phyloP scores from a whole-genome alignment of 2,888 invertebrate genomes.

The Agrotis puta region DNA sequence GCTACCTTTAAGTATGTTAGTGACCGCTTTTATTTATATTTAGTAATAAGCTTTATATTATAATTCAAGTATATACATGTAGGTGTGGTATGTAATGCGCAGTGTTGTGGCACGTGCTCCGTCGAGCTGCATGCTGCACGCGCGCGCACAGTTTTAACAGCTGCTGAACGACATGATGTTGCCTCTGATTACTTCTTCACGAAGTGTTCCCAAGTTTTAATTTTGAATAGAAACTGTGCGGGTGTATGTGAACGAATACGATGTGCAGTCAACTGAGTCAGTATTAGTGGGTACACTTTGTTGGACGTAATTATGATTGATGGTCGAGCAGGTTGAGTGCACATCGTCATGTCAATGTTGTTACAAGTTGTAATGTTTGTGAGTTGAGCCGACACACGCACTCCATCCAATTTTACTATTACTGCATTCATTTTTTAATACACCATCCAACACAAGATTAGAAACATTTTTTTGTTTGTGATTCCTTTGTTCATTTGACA shows the following conservation, averaged over 20 bases:
- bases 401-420: neutral
- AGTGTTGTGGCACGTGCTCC: neutral
- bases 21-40: conserved; percentile 13
- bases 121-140: conserved; percentile 52
- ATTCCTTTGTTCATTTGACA: too few relatives aligned
- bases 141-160: conserved; percentile 37
- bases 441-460: neutral
- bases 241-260: neutral
- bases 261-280: conserved; percentile 21
- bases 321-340: neutral
- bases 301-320: neutral
- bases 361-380: conserved; percentile 20
- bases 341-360: conserved; percentile 34
- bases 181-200: too few relatives aligned
- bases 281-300: too few relatives aligned
- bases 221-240: conserved; percentile 36
- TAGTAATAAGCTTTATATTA: conserved; percentile 14
- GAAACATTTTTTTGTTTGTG: neutral
- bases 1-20: neutral
- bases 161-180: too few relatives aligned
- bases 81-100: conserved; percentile 5
- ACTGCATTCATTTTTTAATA: neutral
- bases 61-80: conserved; percentile 17
- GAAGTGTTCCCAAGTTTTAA: neutral
- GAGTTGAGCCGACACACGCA: conserved; percentile 15